Evolutionary conservation across 2,888 invertebrate genomes (phyloP).

Genomic region (Drosophila infuscata): DNA sequence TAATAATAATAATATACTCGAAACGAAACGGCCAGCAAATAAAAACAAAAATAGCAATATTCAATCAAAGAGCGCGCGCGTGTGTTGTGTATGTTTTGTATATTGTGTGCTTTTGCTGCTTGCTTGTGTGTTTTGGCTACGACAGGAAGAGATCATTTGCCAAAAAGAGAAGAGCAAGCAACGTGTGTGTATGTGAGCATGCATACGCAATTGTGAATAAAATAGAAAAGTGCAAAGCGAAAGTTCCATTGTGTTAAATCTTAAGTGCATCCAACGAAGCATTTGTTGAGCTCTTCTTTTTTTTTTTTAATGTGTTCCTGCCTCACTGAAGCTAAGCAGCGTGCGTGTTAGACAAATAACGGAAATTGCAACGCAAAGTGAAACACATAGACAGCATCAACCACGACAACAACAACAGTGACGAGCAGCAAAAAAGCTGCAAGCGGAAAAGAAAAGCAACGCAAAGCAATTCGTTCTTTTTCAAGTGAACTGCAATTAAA

Average conservation of each 20-base stretch:
- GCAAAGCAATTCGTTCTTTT: constrained; percentile 46
- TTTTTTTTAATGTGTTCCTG: constrained; percentile 20
- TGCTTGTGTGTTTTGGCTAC: constrained; percentile 41
- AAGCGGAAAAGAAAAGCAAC: constrained; percentile 39
- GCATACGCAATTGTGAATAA: constrained; percentile 46
- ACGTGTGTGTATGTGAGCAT: constrained; percentile 5
- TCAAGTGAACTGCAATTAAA: constrained; percentile 57
- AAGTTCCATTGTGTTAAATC: constrained; percentile 65
- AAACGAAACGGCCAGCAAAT: constrained; percentile 29
- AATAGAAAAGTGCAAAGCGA: constrained; percentile 75
- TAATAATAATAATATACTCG: constrained; percentile 8
- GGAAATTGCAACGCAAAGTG: constrained; percentile 41
- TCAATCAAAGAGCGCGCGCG: constrained; percentile 63
- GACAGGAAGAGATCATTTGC: constrained; percentile 70
- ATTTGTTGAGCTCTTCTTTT: constrained; percentile 25
- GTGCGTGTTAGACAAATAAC: constrained; percentile 48
- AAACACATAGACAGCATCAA: constrained; percentile 33
- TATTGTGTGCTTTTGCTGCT: constrained; percentile 14
- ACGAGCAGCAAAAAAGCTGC: constrained; percentile 23
- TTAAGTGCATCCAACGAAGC: constrained; percentile 38
- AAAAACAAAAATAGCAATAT: constrained; percentile 69
- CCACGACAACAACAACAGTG: constrained; percentile 10
- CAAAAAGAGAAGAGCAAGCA: constrained; percentile 48
- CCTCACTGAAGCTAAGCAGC: constrained; percentile 1
- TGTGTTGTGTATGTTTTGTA: constrained; percentile 13